Conservation (phyloP, 2,797 vertebrate species). For the Molossus molossus region DNA sequence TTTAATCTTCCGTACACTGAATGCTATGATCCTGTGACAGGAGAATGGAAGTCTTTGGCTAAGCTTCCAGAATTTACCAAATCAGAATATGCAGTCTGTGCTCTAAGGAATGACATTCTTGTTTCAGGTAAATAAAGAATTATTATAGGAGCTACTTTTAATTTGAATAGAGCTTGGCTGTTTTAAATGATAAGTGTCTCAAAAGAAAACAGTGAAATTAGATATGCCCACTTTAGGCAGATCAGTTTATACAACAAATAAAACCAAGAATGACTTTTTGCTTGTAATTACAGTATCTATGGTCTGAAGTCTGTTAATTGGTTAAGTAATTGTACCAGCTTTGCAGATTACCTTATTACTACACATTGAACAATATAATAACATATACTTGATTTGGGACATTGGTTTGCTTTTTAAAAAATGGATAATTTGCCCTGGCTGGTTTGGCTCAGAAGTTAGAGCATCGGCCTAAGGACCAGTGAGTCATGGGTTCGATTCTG, state of each 20-base stretch:
- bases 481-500: no score
- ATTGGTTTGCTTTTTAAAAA: conserved; percentile 25
- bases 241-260: conserved; percentile 87
- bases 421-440: neutral
- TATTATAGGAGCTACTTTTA: conserved; percentile 11
- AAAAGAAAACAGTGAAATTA: conserved; percentile 34
- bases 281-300: neutral
- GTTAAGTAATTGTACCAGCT: conserved; percentile 15
- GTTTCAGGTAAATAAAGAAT: conserved; percentile 95
- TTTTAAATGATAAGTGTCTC: conserved; percentile 70
- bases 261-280: conserved; percentile 59
- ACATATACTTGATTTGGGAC: neutral
- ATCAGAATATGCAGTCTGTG: conserved; percentile 98
- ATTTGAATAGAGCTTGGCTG: conserved; percentile 67
- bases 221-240: conserved; percentile 24
- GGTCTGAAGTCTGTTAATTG: conserved; percentile 49
- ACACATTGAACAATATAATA: neutral
- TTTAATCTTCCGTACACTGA: conserved; percentile 99
- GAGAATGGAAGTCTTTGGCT: conserved; percentile 98
- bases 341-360: conserved; percentile 21
- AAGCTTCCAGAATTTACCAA: conserved; percentile 99
- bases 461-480: no score
- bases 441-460: no score
- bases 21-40: conserved; percentile 98
- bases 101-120: conserved; percentile 98